phyloP scores from a whole-genome alignment of 1,140 invertebrate species.

The Leptinotarsa undecemlineata region DNA sequence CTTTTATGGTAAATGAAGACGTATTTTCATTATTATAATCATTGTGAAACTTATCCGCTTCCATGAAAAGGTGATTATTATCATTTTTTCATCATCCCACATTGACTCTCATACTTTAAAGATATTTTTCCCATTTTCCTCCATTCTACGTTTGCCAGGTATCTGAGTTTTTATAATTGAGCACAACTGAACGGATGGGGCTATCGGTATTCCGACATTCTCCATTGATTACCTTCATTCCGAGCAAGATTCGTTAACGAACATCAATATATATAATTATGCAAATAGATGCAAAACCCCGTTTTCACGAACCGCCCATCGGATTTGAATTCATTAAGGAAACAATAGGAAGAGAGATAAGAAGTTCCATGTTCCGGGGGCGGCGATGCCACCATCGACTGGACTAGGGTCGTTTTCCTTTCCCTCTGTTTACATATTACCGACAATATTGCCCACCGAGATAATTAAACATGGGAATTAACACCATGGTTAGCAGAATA shows the following conservation, averaged over 20 bases:
- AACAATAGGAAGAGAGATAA: slow-evolving; percentile 54
- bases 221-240: background rate
- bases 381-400: background rate
- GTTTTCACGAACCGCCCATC: slow-evolving; percentile 51
- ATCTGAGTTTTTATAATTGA: too few species aligned
- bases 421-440: slow-evolving; percentile 39
- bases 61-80: too few species aligned
- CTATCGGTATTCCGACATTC: background rate
- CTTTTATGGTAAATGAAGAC: too few species aligned
- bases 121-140: too few species aligned
- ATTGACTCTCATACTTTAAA: too few species aligned
- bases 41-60: too few species aligned
- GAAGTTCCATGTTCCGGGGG: slow-evolving; percentile 45
- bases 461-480: slow-evolving; percentile 38
- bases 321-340: slow-evolving; percentile 56
- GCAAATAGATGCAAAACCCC: slow-evolving; percentile 54
- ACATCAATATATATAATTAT: slow-evolving; percentile 57
- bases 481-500: slow-evolving; percentile 20
- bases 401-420: slow-evolving; percentile 21
- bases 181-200: too few species aligned
- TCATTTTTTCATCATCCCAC: too few species aligned
- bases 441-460: slow-evolving; percentile 38
- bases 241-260: slow-evolving; percentile 54
- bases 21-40: too few species aligned
- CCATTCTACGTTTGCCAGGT: too few species aligned